phyloP scores from a whole-genome alignment of 64 coral and sea anemone species.

The Dendrophyllia cribrosa region DNA sequence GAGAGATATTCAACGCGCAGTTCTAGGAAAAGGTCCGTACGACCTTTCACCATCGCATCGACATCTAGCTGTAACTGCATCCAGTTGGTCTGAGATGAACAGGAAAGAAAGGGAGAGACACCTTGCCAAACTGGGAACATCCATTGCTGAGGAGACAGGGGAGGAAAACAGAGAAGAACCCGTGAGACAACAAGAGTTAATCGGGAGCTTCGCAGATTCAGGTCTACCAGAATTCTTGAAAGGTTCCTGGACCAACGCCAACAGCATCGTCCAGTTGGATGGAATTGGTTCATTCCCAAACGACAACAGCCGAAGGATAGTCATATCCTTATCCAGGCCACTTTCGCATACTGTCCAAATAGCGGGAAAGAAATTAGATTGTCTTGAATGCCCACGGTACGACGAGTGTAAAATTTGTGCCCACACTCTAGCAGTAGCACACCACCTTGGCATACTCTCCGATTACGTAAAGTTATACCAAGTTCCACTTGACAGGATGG shows the following conservation, averaged over 20 bases:
- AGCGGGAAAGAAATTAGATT: conserved; percentile 22
- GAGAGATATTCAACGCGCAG: conserved; percentile 40
- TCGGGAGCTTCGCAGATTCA: conserved; percentile 35
- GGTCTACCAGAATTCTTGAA: conserved; percentile 24
- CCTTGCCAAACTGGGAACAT: conserved; percentile 23
- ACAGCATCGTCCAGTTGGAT: conserved; percentile 11
- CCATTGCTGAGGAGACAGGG: too few relatives aligned
- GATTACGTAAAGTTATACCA: conserved; percentile 9
- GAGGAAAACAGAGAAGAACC: conserved; percentile 7
- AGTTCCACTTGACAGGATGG: conserved; percentile 14
- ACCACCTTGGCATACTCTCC: conserved; percentile 9
- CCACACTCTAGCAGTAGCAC: conserved; percentile 63
- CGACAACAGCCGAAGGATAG: not conserved
- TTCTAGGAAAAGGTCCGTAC: conserved; percentile 38
- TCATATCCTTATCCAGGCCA: conserved; percentile 31
- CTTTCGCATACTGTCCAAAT: conserved; percentile 18
- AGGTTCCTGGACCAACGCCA: conserved; percentile 49
- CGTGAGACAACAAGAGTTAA: not conserved
- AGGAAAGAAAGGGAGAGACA: conserved; percentile 31
- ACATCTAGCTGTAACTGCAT: not conserved
- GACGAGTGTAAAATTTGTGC: conserved; percentile 59
- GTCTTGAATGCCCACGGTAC: conserved; percentile 38
- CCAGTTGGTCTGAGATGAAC: conserved; percentile 15
- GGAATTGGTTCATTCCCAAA: conserved; percentile 56
- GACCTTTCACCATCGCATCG: not conserved